These are phyloP conservation scores for Chorisops tibialis DNA, from an alignment of 2,888 invertebrate species.

Conservation along the genomic window DNA sequence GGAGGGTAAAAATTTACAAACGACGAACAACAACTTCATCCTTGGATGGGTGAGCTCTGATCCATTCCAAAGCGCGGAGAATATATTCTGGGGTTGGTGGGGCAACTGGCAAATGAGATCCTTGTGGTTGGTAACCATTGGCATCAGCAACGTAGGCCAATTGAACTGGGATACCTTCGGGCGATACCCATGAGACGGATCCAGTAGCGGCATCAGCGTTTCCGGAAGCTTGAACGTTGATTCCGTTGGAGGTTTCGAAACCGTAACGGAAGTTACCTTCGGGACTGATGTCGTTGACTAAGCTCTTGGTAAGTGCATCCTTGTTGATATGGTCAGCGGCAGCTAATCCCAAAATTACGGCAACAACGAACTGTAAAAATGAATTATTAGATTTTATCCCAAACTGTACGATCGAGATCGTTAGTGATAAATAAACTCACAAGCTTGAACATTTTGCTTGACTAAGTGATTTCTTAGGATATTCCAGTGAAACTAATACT, in stretches of 20 bases:
- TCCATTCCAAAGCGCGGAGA: conserved; percentile 55
- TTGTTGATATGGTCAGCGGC: conserved; percentile 47
- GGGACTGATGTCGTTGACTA: conserved; percentile 46
- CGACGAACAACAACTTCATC: not conserved
- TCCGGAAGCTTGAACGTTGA: conserved; percentile 57
- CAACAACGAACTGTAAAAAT: conserved; percentile 12
- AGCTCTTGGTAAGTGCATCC: conserved; percentile 51
- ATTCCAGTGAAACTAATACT: conserved; percentile 16
- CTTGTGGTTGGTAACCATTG: conserved; percentile 57
- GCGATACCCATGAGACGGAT: conserved; percentile 54
- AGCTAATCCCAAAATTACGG: conserved; percentile 42
- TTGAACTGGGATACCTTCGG: conserved; percentile 54
- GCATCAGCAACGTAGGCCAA: conserved; percentile 58
- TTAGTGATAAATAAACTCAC: conserved; percentile 5
- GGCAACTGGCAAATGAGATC: conserved; percentile 51
- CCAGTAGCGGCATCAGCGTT: conserved; percentile 56
- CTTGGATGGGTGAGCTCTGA: conserved; percentile 49
- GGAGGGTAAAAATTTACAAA: no score
- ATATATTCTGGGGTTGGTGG: conserved; percentile 58
- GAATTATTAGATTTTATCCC: not conserved
- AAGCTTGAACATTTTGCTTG: conserved; percentile 21
- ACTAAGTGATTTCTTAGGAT: not conserved
- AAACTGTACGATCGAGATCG: not conserved
- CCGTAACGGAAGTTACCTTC: conserved; percentile 53
- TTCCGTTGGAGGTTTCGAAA: conserved; percentile 62